phyloP scores from a whole-genome alignment of 2,888 invertebrate species.

The Leucozona laternaria region DNA sequence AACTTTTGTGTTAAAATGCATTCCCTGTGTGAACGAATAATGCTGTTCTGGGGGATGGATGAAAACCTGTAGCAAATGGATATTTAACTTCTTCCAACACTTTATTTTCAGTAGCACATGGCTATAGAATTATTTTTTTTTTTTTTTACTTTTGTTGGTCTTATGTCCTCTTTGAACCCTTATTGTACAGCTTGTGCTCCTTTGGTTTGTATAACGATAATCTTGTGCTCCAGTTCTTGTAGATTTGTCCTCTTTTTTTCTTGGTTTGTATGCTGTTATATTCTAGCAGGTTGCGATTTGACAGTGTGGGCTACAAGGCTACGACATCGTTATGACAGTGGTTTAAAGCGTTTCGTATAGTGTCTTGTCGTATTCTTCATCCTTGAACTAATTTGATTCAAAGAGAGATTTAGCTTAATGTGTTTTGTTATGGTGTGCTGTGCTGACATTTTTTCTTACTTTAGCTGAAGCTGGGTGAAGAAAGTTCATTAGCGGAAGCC shows the following conservation, averaged over 20 bases:
- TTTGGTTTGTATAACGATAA: constrained; percentile 41
- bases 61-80: constrained; percentile 39
- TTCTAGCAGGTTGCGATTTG: constrained; percentile 13
- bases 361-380: constrained; percentile 31
- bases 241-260: constrained; percentile 11
- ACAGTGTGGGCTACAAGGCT: constrained; percentile 19
- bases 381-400: constrained; percentile 57
- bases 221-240: constrained; percentile 32
- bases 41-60: not conserved
- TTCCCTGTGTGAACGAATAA: not conserved
- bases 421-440: constrained; percentile 19
- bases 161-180: constrained; percentile 18
- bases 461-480: not conserved
- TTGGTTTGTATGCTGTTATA: constrained; percentile 5
- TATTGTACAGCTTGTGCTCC: constrained; percentile 24
- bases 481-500: constrained; percentile 25
- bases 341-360: constrained; percentile 27
- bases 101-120: constrained; percentile 49
- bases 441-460: not conserved
- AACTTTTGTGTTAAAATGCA: constrained; percentile 32
- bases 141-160: constrained; percentile 31
- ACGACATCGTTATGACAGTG: constrained; percentile 41
- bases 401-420: constrained; percentile 47
- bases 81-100: constrained; percentile 52
- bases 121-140: constrained; percentile 27